Base-by-base conservation (phyloP, 2,888 invertebrate species). In the Meloe dianella region DNA sequence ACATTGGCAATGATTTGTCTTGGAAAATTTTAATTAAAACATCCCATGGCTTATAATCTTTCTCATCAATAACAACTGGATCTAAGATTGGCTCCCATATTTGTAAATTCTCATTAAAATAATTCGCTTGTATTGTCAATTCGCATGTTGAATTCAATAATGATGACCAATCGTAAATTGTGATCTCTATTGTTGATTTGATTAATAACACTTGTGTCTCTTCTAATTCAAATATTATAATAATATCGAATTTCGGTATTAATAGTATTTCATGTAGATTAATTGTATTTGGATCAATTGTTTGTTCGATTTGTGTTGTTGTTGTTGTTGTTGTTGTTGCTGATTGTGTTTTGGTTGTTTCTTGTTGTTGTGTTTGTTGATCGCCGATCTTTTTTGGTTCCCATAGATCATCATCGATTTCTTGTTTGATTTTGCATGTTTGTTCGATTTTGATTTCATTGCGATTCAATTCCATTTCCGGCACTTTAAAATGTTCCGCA, bases 71-170 rank as follows among this genome's bases (percentile, higher is more conserved):
- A 0, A 90, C 87, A 0, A 90, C 88, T 0, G 94, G 92, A 75
- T 95, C 95, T 1, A 95, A 81, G 1, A 96, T 81, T 0, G 95
- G 95, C 79, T 96, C 95, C 96, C 96, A 96, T 9, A 87, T 76
- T 73, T 84, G 84, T 30, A 79, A 68, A 64, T 73, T 75, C 63
- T 83, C 83, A 68, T 84, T 84, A 70, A 81, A 84, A 70, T 83
- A 84, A 74, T 84, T 84, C 0, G 87, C 87, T 66, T 85, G 85
- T 6, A 86, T 62, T 1, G 85, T 84, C 1, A 87, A 63, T 2
- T 85, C 83, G 0, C 83, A 80, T 4, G 80, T 82, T 59, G 80
- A 81, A 63, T 83, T 84, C 29, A 84, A 63, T 17, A 83, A 67
- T 27, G 86, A 87, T 0, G 90, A 89, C 92, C 92, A 92, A 80